Evolutionary conservation across 2,888 invertebrate genomes (phyloP).

Genomic region (Caenorhabditis plicata): DNA sequence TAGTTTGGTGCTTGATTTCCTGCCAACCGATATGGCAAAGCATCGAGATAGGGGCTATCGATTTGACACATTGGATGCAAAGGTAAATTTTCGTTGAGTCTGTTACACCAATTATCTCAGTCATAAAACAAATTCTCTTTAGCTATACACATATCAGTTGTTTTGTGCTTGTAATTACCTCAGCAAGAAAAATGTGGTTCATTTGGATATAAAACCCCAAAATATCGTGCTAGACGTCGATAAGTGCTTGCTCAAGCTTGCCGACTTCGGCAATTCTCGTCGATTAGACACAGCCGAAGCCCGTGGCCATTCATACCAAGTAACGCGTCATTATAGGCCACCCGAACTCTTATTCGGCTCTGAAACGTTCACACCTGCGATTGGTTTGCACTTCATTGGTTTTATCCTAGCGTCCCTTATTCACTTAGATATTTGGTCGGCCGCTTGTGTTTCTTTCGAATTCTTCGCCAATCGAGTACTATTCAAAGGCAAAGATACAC

Average conservation of each 20-base stretch:
- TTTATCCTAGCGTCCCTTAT: neutral
- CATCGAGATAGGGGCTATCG: constrained; percentile 31
- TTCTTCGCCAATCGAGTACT: constrained; percentile 36
- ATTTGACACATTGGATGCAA: constrained; percentile 38
- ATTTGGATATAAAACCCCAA: constrained; percentile 58
- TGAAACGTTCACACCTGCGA: constrained; percentile 38
- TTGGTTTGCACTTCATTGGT: constrained; percentile 20
- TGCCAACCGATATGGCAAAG: constrained; percentile 45
- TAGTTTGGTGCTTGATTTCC: constrained; percentile 49
- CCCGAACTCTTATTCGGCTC: constrained; percentile 58
- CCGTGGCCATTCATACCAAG: constrained; percentile 42
- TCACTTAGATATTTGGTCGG: constrained; percentile 53
- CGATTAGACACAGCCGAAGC: constrained; percentile 22
- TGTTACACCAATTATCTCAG: no score
- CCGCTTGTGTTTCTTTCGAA: constrained; percentile 53
- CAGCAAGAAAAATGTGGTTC: constrained; percentile 36
- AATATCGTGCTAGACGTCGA: constrained; percentile 50
- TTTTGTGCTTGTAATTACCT: constrained; percentile 48
- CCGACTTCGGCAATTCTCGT: constrained; percentile 57
- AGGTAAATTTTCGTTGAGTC: no score
- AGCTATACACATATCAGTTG: constrained; percentile 51
- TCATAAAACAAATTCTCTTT: constrained; percentile 4
- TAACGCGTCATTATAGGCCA: constrained; percentile 57
- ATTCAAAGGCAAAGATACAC: constrained; percentile 38
- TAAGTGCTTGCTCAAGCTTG: constrained; percentile 40